Evolutionary conservation across 2,888 invertebrate genomes (phyloP), one percentile per base, ranked within the genome.

Genomic region (Brenthis daphne): DNA sequence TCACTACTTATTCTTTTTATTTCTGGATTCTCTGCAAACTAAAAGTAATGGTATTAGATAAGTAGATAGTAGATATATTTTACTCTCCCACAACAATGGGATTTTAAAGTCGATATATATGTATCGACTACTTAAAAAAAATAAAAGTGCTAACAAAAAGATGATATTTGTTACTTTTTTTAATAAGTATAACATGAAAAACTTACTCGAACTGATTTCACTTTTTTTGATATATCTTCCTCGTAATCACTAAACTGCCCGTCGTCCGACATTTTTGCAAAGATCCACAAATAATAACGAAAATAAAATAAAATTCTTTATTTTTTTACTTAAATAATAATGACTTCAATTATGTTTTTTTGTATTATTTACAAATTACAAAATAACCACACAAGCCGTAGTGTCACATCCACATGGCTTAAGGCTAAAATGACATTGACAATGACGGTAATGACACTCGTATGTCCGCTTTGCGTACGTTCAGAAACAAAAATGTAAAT

Each of bases 201-300:
- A 83, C 91, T 83, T 82, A 92, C 92, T 74, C 88, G 82, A 16
- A 92, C 91, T 2, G 85, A 80, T 74, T 92, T 91, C 77, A 92
- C 85, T 81, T 88, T 88, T 64, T 77, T 77, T 12, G 83, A 79
- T 73, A 89, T 71, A 67, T 90, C 85, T 77, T 87, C 88, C 79
- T 92, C 92, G 68, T 85, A 89, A 75, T 91, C 91, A 83, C 89
- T 90, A 72, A 89, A 90, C 64, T 89, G 90, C 3, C 88, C 90
- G 13, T 88, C 90, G n/a, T 88, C 83, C 3, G 77, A 78, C 90
- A 86, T 82, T 67, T 65, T 77, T n/a, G 6, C n/a, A 24, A 50
- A 33, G 12, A 16, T 50, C 5, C n/a, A 37, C 37, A 16, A 43
- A 43, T 11, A 8, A 43, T 43, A 11, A 43, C 1, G 37, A 29